Conservation (phyloP, 2,888 invertebrate species). For the Meliscaeva auricollis region DNA sequence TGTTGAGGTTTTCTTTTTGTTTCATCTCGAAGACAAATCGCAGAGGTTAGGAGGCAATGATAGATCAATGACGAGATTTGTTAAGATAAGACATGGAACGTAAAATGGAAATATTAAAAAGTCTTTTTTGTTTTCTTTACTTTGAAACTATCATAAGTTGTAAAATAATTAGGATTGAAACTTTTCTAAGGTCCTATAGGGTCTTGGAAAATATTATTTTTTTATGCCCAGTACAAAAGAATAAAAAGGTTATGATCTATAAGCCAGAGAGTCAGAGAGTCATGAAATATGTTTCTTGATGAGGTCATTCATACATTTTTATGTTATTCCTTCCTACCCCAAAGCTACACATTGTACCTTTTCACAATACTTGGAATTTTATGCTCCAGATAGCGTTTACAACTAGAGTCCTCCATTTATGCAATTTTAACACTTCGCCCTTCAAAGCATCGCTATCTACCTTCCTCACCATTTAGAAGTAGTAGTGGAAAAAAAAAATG, state of each 20-base stretch:
- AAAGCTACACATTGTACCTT: slow-evolving; percentile 10
- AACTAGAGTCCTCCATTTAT: slow-evolving; percentile 21
- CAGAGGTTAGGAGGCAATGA: slow-evolving; percentile 2
- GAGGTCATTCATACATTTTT: slow-evolving; percentile 40
- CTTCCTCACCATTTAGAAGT: background rate
- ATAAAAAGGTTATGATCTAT: background rate
- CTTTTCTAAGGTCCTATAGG: too few species aligned
- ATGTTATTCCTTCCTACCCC: slow-evolving; percentile 23
- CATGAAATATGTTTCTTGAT: slow-evolving; percentile 30
- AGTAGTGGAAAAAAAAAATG: background rate
- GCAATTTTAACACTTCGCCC: slow-evolving; percentile 37
- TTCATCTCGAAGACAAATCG: slow-evolving; percentile 33
- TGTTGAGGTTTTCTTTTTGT: slow-evolving; percentile 20
- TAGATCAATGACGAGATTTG: slow-evolving; percentile 13
- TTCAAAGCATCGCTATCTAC: background rate
- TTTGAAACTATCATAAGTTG: too few species aligned
- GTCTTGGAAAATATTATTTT: background rate
- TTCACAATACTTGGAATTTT: slow-evolving; percentile 8
- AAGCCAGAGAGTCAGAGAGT: background rate
- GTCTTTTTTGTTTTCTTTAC: background rate
- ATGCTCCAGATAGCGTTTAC: slow-evolving; percentile 26
- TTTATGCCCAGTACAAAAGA: background rate
- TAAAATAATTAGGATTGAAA: too few species aligned
- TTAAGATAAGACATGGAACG: background rate
- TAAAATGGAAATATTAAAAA: background rate